Evolutionary conservation across 1,140 invertebrate species (phyloP), one percentile per base, ranked within the genome.

Genomic region (Eulimnadia texana): DNA sequence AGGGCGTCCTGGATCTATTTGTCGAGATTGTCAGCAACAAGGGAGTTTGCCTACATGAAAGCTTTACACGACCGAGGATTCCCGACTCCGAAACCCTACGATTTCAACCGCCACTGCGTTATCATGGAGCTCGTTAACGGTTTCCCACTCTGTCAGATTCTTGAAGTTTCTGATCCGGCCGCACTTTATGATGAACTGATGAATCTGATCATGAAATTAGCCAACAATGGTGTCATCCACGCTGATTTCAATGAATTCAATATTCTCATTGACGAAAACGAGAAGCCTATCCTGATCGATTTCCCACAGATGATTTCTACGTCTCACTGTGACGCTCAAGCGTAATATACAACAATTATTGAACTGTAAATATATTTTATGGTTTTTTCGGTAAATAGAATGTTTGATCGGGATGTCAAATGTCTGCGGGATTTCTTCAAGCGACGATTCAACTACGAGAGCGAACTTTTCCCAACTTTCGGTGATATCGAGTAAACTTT

Each of bases 201-300:
- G 95, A 82, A 90, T 68, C 76, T 99, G 3, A 90, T 99, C 61
- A 83, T 98, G 0, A 80, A 82, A 63, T 77, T 99, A 29, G 96
- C 85, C 23, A 89, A 93, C 74, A 84, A 86, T 72, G 96, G 97
- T 0, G 88, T 99, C 1, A 98, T 99, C 69, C 96, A 99, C 74
- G 90, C 94, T 2, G 96, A 99, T 78, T 98, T 98, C 68, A 99
- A 99, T 73, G 97, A 99, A 77, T 99, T 99, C 72, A 99, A 98
- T 72, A 83, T 98, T 52, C 92, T 98, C 82, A 75, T 98, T 0
- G 81, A 90, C 68, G 73, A 76, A 24, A 82, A 86, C 0, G 85
- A 84, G 28, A 82, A 84, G 61, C 84, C 95, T 0, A 78, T 94
- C 50, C 76, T 99, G 59, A 98, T 99, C 70, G 97, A 99, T 79